A percentile compares a stretch with the other conserved stretches of the same genome.
phyloP scores from a whole-genome alignment of 1,140 invertebrate species.

The Lutraria rhynchaena region DNA sequence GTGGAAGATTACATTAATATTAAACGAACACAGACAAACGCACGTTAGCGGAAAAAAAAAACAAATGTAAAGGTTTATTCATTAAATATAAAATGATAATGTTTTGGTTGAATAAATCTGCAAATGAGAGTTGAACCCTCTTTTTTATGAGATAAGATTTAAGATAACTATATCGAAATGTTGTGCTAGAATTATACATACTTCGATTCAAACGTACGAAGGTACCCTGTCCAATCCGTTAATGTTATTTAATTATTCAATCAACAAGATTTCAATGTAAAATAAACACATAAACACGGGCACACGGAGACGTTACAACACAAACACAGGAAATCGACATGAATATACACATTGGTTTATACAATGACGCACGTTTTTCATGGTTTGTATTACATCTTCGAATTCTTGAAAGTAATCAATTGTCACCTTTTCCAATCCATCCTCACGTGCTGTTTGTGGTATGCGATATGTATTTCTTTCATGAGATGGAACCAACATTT shows the following conservation, averaged over 20 bases:
- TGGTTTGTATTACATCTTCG: too few species aligned
- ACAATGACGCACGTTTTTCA: too few species aligned
- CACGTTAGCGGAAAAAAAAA: background rate
- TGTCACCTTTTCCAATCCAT: constrained; percentile 8
- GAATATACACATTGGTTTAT: background rate
- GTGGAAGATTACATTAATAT: background rate
- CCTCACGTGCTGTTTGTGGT: background rate
- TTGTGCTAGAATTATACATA: too few species aligned
- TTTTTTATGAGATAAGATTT: too few species aligned
- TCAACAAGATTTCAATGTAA: background rate
- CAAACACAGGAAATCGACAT: background rate
- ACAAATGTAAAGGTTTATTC: too few species aligned
- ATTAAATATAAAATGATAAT: too few species aligned
- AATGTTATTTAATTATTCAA: background rate
- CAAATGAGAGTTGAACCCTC: too few species aligned
- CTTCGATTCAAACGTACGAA: too few species aligned
- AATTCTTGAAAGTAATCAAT: too few species aligned
- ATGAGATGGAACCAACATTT: constrained; percentile 23
- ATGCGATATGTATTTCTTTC: constrained; percentile 8
- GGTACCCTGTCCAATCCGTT: background rate
- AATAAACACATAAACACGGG: too few species aligned
- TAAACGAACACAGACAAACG: constrained; percentile 3
- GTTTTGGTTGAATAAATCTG: too few species aligned
- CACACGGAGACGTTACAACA: background rate
- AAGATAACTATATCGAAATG: too few species aligned